These are phyloP conservation scores for Ptiloglossa arizonensis DNA, from an alignment of 1,140 invertebrate species.

Conservation along the genomic window DNA sequence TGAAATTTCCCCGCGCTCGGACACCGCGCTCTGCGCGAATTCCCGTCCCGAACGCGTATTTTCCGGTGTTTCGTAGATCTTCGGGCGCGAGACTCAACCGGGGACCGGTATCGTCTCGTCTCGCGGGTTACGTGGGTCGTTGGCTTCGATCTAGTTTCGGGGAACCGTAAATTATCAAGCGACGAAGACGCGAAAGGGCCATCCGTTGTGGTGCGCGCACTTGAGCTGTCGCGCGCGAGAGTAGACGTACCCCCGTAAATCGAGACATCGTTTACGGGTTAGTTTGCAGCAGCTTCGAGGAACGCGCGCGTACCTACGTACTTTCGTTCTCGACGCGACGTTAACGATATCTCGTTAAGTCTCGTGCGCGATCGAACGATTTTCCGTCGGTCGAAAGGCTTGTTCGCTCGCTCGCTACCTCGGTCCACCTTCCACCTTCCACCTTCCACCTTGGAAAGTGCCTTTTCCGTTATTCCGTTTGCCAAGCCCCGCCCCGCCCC, in stretches of 20 bases:
- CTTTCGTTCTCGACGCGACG: conserved; percentile 52
- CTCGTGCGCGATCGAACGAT: conserved; percentile 46
- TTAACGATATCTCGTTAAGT: conserved; percentile 64
- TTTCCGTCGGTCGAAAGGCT: conserved; percentile 24
- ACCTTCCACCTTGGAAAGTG: conserved; percentile 1
- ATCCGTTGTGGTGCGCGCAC: conserved; percentile 11
- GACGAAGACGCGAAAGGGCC: conserved; percentile 14
- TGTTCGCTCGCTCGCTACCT: not conserved
- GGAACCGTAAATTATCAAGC: not conserved
- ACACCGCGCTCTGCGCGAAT: conserved; percentile 7
- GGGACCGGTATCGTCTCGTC: too few relatives aligned
- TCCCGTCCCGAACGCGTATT: not conserved
- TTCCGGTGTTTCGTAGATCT: too few relatives aligned
- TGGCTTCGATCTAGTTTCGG: not conserved
- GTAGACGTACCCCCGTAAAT: conserved; percentile 42
- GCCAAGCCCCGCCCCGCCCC: not conserved
- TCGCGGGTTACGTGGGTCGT: not conserved
- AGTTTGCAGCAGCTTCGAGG: not conserved
- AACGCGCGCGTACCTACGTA: not conserved
- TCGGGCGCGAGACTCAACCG: too few relatives aligned
- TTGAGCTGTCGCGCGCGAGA: not conserved
- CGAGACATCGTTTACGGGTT: conserved; percentile 20
- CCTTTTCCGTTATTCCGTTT: conserved; percentile 25
- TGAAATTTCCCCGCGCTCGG: conserved; percentile 23
- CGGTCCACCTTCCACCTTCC: not conserved